phyloP scores from a whole-genome alignment of 2,113 vertebrate genomes.

The Silurus asotus region DNA sequence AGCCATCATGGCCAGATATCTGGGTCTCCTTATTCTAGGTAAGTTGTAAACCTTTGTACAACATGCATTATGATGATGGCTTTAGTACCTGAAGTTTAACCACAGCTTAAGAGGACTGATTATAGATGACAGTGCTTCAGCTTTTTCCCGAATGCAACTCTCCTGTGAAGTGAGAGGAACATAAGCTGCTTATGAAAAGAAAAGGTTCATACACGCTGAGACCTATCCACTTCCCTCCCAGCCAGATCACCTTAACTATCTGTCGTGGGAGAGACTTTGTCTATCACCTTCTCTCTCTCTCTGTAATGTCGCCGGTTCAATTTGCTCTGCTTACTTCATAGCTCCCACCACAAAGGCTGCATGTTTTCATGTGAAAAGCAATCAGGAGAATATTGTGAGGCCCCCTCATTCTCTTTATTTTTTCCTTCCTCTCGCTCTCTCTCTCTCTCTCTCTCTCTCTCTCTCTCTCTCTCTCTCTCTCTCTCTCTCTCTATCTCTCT shows the following conservation, averaged over 20 bases:
- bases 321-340: constrained; percentile 24
- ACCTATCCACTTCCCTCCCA: constrained; percentile 10
- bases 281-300: constrained; percentile 30
- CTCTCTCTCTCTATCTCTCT: neutral
- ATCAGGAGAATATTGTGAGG: constrained; percentile 42
- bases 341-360: constrained; percentile 1
- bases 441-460: neutral
- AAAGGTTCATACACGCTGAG: constrained; percentile 40
- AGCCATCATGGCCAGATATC: constrained; percentile 52
- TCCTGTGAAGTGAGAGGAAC: constrained; percentile 16
- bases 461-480: neutral
- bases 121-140: constrained; percentile 16
- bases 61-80: neutral
- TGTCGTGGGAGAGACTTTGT: constrained; percentile 26
- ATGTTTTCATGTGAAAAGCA: constrained; percentile 34
- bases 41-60: constrained; percentile 53
- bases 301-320: constrained; percentile 21
- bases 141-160: constrained; percentile 10
- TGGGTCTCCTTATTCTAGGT: constrained; percentile 68
- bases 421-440: neutral
- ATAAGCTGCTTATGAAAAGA: constrained; percentile 45
- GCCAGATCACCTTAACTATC: constrained; percentile 39
- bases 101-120: constrained; percentile 26
- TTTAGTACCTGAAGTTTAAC: constrained; percentile 20
- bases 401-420: neutral